phyloP scores from a whole-genome alignment of 2,888 invertebrate genomes.

The Gibbula magus region DNA sequence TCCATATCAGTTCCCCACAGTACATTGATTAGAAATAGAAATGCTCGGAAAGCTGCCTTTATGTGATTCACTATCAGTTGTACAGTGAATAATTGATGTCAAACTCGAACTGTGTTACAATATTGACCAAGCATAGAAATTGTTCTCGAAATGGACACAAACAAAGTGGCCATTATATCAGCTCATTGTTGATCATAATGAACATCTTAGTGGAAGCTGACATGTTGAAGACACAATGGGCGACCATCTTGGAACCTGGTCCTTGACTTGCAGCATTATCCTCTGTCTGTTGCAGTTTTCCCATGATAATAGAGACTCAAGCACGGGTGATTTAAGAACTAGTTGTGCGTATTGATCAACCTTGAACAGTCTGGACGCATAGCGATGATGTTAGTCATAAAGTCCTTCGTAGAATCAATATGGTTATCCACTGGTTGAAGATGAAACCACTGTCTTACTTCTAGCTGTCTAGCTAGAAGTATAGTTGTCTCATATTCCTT shows the following conservation, averaged over 20 bases:
- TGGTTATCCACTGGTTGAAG: too few species aligned
- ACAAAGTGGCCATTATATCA: not conserved
- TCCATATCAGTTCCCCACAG: not conserved
- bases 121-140: slow-evolving; percentile 4
- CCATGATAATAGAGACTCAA: not conserved
- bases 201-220: not conserved
- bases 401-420: not conserved
- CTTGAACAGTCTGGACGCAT: not conserved
- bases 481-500: too few species aligned
- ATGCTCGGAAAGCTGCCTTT: not conserved
- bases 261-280: not conserved
- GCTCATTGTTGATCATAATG: not conserved
- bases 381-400: not conserved
- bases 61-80: not conserved
- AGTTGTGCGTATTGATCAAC: not conserved
- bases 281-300: not conserved
- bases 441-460: too few species aligned
- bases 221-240: slow-evolving; percentile 2
- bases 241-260: not conserved
- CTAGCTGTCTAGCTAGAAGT: too few species aligned
- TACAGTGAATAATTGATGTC: not conserved
- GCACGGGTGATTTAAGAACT: not conserved
- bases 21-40: not conserved
- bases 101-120: not conserved
- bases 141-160: not conserved